phyloP scores from a whole-genome alignment of 2,888 invertebrate species.

The Gerris lacustris region DNA sequence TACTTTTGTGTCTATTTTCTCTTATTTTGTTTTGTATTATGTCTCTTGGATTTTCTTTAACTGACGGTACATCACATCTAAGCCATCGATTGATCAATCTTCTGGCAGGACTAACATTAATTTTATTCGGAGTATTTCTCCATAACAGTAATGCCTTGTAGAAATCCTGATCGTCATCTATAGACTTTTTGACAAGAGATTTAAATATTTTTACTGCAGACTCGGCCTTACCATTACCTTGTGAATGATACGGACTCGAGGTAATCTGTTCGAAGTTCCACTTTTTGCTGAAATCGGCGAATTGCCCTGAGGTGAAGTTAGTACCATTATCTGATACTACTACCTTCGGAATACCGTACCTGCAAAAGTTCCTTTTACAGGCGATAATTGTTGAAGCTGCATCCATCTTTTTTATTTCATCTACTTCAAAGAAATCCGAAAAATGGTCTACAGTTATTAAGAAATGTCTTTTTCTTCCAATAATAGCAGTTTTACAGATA shows the following conservation, averaged over 20 bases:
- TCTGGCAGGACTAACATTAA: neutral
- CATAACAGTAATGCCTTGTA: neutral
- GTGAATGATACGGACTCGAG: slow-evolving; percentile 14
- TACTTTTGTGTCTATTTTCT: no score
- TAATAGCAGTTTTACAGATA: neutral
- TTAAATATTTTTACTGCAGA: neutral
- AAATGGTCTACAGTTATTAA: neutral
- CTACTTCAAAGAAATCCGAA: neutral
- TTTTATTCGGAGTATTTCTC: neutral
- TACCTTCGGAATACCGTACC: slow-evolving; percentile 7
- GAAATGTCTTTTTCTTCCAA: neutral
- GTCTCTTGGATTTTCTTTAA: no score
- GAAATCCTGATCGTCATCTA: neutral
- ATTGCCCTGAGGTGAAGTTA: slow-evolving; percentile 11
- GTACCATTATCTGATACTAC: slow-evolving; percentile 10
- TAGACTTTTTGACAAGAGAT: neutral
- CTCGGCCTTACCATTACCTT: slow-evolving; percentile 14
- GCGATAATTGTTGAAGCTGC: neutral
- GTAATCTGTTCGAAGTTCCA: slow-evolving; percentile 15
- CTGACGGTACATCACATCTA: neutral
- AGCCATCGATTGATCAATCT: neutral
- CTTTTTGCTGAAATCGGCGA: slow-evolving; percentile 7
- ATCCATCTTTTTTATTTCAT: neutral
- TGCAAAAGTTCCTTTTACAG: slow-evolving; percentile 12
- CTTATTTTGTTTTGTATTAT: no score